A percentile compares a stretch with the other conserved stretches of the same genome.
Conservation (phyloP, 2,797 vertebrate species). For the Trichosurus vulpecula region DNA sequence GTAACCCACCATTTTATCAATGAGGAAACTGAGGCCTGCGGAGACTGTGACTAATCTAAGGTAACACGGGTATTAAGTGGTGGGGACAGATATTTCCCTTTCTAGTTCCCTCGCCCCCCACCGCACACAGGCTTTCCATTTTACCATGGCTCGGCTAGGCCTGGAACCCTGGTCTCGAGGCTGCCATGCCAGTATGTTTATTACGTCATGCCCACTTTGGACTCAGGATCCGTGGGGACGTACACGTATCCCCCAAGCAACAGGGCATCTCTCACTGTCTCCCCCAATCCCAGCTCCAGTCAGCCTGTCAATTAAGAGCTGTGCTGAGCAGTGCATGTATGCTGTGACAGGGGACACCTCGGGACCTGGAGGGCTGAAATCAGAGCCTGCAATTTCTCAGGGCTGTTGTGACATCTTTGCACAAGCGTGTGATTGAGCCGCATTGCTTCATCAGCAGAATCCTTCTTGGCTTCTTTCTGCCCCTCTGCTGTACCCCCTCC, state of each 20-base stretch:
- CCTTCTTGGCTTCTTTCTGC: conserved; percentile 76
- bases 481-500: background rate
- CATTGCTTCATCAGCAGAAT: conserved; percentile 83
- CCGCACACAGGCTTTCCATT: background rate
- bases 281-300: conserved; percentile 62
- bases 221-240: background rate
- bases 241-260: background rate
- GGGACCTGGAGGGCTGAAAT: conserved; percentile 78
- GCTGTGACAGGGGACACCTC: conserved; percentile 73
- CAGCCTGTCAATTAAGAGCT: conserved; percentile 79
- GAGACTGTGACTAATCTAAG: background rate
- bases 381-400: conserved; percentile 82
- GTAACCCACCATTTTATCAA: background rate
- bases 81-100: background rate
- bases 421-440: conserved; percentile 83
- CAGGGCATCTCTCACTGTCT: conserved; percentile 67
- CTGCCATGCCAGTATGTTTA: no score
- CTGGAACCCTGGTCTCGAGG: no score
- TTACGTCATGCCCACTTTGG: no score
- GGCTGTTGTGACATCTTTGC: conserved; percentile 83
- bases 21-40: background rate
- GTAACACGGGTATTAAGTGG: background rate
- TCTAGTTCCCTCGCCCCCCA: background rate
- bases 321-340: conserved; percentile 51
- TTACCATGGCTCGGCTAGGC: no score